Conservation (phyloP, 2,113 vertebrate species). For the Etheostoma cragini region DNA sequence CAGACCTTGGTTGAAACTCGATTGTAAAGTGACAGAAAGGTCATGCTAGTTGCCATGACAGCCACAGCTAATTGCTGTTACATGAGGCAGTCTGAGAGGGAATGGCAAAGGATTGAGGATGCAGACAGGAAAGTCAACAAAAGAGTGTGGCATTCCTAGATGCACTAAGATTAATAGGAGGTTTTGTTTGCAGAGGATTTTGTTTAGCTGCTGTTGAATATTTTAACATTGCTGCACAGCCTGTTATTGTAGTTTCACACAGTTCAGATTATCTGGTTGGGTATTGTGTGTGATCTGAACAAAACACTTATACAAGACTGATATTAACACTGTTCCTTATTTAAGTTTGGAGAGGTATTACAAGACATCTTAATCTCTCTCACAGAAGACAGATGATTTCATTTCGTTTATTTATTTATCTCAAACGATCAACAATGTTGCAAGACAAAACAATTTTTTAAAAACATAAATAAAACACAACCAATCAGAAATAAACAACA, state of each 20-base stretch:
- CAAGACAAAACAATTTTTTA: too few species aligned
- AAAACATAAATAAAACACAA: too few species aligned
- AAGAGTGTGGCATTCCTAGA: constrained; percentile 20
- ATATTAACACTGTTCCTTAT: constrained; percentile 29
- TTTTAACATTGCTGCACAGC: background rate
- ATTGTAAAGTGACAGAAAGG: constrained; percentile 63
- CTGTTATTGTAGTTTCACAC: background rate
- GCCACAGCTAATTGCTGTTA: constrained; percentile 48
- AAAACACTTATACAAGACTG: background rate
- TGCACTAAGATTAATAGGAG: constrained; percentile 4
- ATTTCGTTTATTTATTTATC: too few species aligned
- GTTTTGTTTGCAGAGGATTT: background rate
- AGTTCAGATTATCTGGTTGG: background rate
- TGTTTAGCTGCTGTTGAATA: constrained; percentile 3
- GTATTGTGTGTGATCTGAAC: background rate
- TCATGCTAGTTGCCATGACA: constrained; percentile 72
- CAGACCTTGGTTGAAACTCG: constrained; percentile 35
- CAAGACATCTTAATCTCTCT: constrained; percentile 50
- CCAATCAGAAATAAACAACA: too few species aligned
- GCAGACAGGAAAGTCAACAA: constrained; percentile 48
- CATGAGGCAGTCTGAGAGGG: constrained; percentile 24
- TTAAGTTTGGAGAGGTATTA: constrained; percentile 53
- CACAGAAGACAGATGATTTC: constrained; percentile 31
- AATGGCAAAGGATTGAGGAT: constrained; percentile 36
- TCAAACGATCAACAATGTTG: too few species aligned